These are phyloP conservation scores for Myiagra hebetior DNA, from an alignment of 2,113 vertebrate genomes.

Conservation along the genomic window DNA sequence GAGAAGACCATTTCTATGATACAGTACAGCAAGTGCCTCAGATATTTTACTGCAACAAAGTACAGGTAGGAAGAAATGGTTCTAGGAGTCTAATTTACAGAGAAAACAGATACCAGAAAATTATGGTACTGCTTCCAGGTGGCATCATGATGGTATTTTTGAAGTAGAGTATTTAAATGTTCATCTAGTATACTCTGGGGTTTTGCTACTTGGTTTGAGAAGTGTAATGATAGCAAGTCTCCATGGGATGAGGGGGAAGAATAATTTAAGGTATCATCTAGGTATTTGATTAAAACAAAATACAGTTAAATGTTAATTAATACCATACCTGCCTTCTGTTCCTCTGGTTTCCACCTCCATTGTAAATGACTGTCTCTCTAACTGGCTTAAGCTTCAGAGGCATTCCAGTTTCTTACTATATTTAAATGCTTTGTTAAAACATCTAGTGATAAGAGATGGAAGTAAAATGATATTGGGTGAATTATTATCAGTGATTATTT, in stretches of 20 bases:
- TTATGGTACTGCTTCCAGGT: not conserved
- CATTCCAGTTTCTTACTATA: not conserved
- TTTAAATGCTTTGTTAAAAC: not conserved
- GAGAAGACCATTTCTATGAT: not conserved
- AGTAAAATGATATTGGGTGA: not conserved
- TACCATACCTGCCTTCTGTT: not conserved
- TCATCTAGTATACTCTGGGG: not conserved
- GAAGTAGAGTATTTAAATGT: not conserved
- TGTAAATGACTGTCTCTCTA: not conserved
- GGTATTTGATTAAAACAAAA: not conserved
- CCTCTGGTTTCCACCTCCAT: not conserved
- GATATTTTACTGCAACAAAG: not conserved
- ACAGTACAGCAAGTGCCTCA: not conserved
- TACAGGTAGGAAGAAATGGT: not conserved
- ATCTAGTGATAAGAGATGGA: not conserved
- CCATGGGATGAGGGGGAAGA: not conserved
- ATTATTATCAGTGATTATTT: not conserved
- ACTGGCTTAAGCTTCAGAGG: not conserved
- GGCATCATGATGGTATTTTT: not conserved
- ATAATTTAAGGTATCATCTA: not conserved
- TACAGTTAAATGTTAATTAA: slow-evolving; percentile 10
- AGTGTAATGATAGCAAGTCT: not conserved
- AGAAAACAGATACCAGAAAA: not conserved
- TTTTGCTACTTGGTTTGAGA: not conserved
- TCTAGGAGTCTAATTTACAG: not conserved